phyloP scores from a whole-genome alignment of 2,113 vertebrate species.

The Ibidorhyncha struthersii region DNA sequence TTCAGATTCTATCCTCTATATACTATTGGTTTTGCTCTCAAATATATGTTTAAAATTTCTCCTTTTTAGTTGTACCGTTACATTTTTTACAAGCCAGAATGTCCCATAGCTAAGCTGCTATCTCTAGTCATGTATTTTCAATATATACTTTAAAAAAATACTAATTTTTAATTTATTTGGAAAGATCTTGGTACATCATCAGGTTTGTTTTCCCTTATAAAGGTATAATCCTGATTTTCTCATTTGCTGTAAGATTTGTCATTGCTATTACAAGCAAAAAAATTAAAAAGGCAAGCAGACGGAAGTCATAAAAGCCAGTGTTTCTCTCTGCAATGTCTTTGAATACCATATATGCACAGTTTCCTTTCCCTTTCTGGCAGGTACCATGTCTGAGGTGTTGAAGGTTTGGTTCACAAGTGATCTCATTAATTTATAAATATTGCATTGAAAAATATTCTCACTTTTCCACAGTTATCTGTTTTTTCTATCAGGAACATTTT shows the following conservation, averaged over 20 bases:
- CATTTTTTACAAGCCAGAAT: background rate
- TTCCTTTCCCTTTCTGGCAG: background rate
- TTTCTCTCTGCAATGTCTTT: background rate
- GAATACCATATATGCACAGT: background rate
- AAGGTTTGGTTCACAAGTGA: background rate
- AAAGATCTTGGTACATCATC: background rate
- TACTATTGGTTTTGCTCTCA: background rate
- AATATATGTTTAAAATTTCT: background rate
- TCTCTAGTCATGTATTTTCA: background rate
- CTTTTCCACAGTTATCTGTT: background rate
- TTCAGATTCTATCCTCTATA: background rate
- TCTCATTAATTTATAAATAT: background rate
- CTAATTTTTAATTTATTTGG: background rate
- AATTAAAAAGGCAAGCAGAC: background rate
- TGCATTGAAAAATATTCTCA: background rate
- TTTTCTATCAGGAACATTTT: background rate
- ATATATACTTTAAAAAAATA: background rate
- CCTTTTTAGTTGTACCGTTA: background rate
- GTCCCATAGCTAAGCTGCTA: background rate
- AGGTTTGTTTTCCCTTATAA: background rate
- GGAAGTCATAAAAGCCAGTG: background rate
- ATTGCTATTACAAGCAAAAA: background rate
- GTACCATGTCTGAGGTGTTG: background rate
- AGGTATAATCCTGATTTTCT: background rate
- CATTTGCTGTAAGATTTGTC: background rate